These are phyloP conservation scores for Stegana nigrithorax DNA, from an alignment of 2,888 invertebrate species.

Conservation along the genomic window DNA sequence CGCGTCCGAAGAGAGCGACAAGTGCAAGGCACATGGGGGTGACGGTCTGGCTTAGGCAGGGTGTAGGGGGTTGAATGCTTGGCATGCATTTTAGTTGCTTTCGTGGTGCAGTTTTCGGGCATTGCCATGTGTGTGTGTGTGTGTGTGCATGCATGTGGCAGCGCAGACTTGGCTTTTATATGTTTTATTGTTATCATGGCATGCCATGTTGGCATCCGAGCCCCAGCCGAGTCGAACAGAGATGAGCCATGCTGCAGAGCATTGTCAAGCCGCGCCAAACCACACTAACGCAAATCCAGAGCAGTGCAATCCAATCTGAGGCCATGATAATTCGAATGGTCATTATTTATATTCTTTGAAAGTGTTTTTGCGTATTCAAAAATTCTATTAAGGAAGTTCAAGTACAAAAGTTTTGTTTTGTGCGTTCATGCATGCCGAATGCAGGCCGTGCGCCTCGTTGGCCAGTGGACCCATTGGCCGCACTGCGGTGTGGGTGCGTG, in stretches of 20 bases:
- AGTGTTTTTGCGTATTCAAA: conserved; percentile 66
- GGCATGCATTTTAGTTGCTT: too few species aligned
- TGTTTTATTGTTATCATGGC: conserved; percentile 2
- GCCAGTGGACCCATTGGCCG: too few species aligned
- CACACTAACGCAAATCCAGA: too few species aligned
- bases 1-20: too few species aligned
- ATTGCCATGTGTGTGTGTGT: too few species aligned
- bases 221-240: conserved; percentile 5
- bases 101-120: too few species aligned
- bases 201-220: background rate
- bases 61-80: too few species aligned
- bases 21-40: too few species aligned
- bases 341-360: conserved; percentile 68
- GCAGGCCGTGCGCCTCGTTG: too few species aligned
- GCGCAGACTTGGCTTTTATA: conserved; percentile 2
- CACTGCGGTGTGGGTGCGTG: too few species aligned
- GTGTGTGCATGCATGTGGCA: background rate
- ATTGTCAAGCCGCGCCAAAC: conserved; percentile 14
- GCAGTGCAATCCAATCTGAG: conserved; percentile 41
- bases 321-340: conserved; percentile 64
- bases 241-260: background rate
- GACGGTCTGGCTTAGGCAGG: too few species aligned
- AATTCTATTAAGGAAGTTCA: conserved; percentile 67
- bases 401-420: conserved; percentile 49
- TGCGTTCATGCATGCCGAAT: conserved; percentile 27